phyloP scores from a whole-genome alignment of 1,140 invertebrate species.

The Diabrotica undecimpunctata region DNA sequence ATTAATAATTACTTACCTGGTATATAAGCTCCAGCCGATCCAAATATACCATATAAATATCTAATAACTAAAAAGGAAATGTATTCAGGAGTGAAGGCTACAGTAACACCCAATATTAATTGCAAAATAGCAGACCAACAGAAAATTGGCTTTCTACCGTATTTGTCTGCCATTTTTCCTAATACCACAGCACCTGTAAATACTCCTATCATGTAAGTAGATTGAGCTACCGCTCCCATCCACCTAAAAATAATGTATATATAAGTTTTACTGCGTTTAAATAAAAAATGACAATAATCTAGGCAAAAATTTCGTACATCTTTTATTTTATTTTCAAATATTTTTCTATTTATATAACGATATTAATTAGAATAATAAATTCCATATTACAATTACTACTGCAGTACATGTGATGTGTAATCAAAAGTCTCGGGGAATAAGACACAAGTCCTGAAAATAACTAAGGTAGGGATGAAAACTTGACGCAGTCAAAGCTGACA shows the following conservation, averaged over 20 bases:
- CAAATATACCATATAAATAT: constrained; percentile 76
- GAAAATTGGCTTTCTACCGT: constrained; percentile 77
- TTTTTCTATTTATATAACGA: too few species aligned
- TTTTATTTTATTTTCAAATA: too few species aligned
- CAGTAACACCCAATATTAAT: constrained; percentile 64
- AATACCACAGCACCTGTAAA: constrained; percentile 79
- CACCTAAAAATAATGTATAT: constrained; percentile 51
- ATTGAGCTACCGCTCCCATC: constrained; percentile 77
- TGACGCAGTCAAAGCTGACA: too few species aligned
- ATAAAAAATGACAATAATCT: neutral
- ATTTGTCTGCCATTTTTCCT: constrained; percentile 83
- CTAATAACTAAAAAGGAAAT: constrained; percentile 65
- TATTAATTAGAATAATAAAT: too few species aligned
- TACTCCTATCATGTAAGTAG: constrained; percentile 84
- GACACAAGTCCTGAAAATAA: too few species aligned
- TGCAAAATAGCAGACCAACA: constrained; percentile 71
- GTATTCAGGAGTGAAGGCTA: constrained; percentile 73
- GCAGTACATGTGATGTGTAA: too few species aligned
- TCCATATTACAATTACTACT: too few species aligned
- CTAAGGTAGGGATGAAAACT: too few species aligned
- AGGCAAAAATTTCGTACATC: neutral
- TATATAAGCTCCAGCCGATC: constrained; percentile 79
- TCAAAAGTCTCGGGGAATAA: too few species aligned
- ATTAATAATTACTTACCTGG: constrained; percentile 50
- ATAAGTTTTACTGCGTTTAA: neutral